Base-by-base conservation (phyloP, 2,797 vertebrate species). In the Cichlasoma orientale region DNA sequence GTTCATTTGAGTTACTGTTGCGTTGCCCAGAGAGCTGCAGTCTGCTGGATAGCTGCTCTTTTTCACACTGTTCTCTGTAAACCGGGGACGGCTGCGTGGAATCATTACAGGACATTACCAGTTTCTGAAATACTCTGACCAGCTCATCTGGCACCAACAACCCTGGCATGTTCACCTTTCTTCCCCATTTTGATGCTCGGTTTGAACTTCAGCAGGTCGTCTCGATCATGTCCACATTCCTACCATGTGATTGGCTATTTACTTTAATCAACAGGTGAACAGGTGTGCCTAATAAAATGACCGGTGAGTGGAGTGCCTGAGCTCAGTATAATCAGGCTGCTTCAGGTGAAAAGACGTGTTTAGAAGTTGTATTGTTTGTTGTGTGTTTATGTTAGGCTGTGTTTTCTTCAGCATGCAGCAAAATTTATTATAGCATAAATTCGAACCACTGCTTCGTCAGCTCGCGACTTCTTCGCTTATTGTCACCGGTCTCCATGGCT, bases 401-500 rank as follows among this genome's bases (percentile, higher is more conserved):
- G 12, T 66, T 27, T 47, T 29, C 61, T 66, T 27, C 23, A 21
- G n/a, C 10, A 12, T 13, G 19, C 50, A 10, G 8, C 50, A n/a
- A 53, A 10, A 11, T 5, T 16, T 29, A 18, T 16, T 13, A 2
- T 7, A 14, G 13, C 23, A 29, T 11, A 13, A 19, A 29, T 50
- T n/a, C 29, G 1, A 50, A n/a, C 11, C 16, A 27, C 63, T 29
- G 7, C 41, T 29, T 8, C 9, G 13, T 66, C 14, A 6, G 25
- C 21, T 27, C 3, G n/a, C n/a, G n/a, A n/a, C n/a, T n/a, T n/a
- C 21, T 29, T 57, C 56, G 9, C 19, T 50, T 10, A 47, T 11
- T 23, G 33, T 11, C 55, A 1, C 1, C 77, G 1, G 74, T 85
- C 63, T 63, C 88, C 80, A 7, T 66, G 88, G 89, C 74, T 70